phyloP scores from a whole-genome alignment of 2,113 vertebrate species.

The Scomber scombrus region DNA sequence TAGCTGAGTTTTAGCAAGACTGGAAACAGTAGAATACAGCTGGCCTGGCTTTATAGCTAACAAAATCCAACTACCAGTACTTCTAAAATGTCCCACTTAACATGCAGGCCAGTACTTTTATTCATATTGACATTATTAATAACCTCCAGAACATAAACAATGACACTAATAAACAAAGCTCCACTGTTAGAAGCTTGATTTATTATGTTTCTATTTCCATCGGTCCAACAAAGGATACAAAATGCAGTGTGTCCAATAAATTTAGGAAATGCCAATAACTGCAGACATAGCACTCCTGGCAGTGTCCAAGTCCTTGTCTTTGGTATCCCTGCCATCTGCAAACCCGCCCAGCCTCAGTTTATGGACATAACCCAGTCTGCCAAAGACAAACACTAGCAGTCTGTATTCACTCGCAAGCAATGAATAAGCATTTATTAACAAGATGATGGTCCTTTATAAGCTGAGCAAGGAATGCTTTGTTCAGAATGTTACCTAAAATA shows the following conservation, averaged over 20 bases:
- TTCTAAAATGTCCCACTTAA: too few species aligned
- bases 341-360: neutral
- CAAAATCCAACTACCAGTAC: too few species aligned
- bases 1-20: too few species aligned
- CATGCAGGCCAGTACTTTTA: neutral
- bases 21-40: too few species aligned
- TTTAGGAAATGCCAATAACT: constrained; percentile 8
- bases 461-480: neutral
- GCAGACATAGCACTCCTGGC: neutral
- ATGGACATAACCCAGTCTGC: constrained; percentile 2
- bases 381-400: constrained; percentile 29
- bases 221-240: constrained; percentile 15
- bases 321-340: constrained; percentile 16
- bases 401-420: constrained; percentile 16
- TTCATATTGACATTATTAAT: constrained; percentile 17
- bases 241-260: constrained; percentile 15
- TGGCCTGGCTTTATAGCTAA: too few species aligned
- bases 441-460: neutral
- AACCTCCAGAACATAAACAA: constrained; percentile 12
- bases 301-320: neutral
- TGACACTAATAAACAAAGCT: neutral
- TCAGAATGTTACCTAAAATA: neutral
- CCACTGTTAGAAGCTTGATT: neutral
- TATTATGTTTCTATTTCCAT: constrained; percentile 17
- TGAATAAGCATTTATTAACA: neutral